Evolutionary conservation across 2,888 invertebrate species (phyloP), one percentile per base, ranked within the genome.

Genomic region (Rhyacophila evoluta): DNA sequence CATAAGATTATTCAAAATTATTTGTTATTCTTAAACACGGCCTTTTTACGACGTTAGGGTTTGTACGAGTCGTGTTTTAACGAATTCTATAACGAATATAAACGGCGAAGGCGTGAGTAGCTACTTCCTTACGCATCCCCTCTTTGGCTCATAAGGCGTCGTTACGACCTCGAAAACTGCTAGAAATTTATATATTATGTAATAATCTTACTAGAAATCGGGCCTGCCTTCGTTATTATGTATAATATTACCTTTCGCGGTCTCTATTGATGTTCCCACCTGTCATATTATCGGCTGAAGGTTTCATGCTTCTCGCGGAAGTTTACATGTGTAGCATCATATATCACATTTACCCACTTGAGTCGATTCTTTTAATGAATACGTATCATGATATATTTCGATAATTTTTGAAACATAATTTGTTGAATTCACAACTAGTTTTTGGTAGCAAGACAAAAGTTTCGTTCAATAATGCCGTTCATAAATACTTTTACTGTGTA

Each of bases 131-230:
- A 19, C 76, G 25, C 76, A 36, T 70, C 29, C 75, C 70, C 28
- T 11, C 29, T 67, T 38, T 69, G 75, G 67, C 77, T 36, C 73
- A 39, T 39, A 73, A 69, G 33, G 68, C 33, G 72, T 15, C 69
- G 77, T 77, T 73, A 73, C 71, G 37, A 37, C 55, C 15, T 68
- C 73, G 69, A 29, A 77, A 77, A 27, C 37, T 67, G 41, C 72
- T 72, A 55, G 67, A 68, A 77, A 77, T 77, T 77, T 67, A 68
- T 77, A 72, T 55, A 73, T 73, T 77, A 77, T 77, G 72, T 41
- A 73, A 28, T 73, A 73, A 73, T 73, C 38, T 29, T 69, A 10
- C 55, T 55, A 55, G 55, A 19, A 19, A 55, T 55, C 19, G 55
- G 55, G 55, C 55, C 19, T 55, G 19, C 55, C 55, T 55, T 25